A percentile compares a stretch with the other conserved stretches of the same genome.
Evolutionary conservation across 30 jellyfish, hydroid and myxozoan species (phyloP).

Genomic region (Hydractinia echinata): DNA sequence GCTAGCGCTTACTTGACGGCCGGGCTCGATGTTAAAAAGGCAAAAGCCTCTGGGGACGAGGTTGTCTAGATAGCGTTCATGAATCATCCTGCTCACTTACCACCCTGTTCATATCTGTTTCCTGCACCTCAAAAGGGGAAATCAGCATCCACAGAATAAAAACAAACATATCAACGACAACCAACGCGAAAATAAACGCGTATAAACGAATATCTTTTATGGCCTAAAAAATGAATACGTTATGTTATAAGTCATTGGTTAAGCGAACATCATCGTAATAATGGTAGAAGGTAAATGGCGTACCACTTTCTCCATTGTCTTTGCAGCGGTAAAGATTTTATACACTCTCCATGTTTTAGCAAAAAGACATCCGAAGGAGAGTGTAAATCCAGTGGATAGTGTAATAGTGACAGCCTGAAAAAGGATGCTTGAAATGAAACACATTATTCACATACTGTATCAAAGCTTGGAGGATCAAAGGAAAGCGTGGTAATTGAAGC

Average conservation of each 20-base stretch:
- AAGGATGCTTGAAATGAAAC: background rate
- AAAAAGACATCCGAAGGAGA: slow-evolving; percentile 70
- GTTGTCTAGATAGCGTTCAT: background rate
- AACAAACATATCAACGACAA: slow-evolving; percentile 49
- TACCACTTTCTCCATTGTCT: background rate
- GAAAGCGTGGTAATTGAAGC: no score
- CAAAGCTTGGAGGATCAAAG: no score
- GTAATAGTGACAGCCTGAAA: slow-evolving; percentile 50
- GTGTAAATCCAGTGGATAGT: slow-evolving; percentile 61
- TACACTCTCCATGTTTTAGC: slow-evolving; percentile 83
- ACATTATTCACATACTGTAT: no score
- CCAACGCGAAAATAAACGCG: slow-evolving; percentile 51
- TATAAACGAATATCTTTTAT: slow-evolving; percentile 64
- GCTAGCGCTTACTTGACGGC: no score
- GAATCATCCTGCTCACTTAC: background rate
- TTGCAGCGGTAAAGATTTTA: slow-evolving; percentile 40
- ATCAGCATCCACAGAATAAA: slow-evolving; percentile 40
- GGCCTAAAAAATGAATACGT: slow-evolving; percentile 35
- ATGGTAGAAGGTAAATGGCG: background rate
- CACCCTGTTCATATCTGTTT: slow-evolving; percentile 42
- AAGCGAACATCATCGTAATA: no score
- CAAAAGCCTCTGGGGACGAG: background rate
- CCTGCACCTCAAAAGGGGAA: slow-evolving; percentile 49
- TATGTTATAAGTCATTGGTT: background rate
- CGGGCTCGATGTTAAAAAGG: no score